Percentiles rank a stretch among this genome's conserved stretches.
These are phyloP conservation scores for Anniella stebbinsi DNA, from an alignment of 2,797 vertebrate species.

Conservation along the genomic window DNA sequence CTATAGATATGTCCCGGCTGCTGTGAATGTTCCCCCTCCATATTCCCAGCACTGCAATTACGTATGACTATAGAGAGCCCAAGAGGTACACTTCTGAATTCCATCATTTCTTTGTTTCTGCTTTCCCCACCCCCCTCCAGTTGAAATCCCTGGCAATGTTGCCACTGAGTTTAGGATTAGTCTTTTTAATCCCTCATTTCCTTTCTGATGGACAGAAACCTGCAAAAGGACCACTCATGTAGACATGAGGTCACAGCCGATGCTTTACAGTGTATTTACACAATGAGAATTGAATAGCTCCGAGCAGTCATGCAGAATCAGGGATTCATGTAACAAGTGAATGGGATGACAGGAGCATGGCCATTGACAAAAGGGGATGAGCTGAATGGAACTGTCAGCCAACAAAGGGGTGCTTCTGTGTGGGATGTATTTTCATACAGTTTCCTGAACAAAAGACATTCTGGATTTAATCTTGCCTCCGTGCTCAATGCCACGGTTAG, in stretches of 20 bases:
- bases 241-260: conserved; percentile 67
- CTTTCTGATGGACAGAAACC: conserved; percentile 65
- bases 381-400: conserved; percentile 12
- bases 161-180: conserved; percentile 59
- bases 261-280: conserved; percentile 49
- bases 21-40: too few species aligned
- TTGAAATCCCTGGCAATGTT: conserved; percentile 53
- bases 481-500: conserved; percentile 15
- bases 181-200: conserved; percentile 66
- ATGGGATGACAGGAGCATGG: conserved; percentile 35
- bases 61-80: neutral
- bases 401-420: conserved; percentile 20
- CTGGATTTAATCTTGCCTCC: conserved; percentile 22
- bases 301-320: conserved; percentile 67
- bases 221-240: conserved; percentile 61
- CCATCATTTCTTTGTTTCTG: neutral
- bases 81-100: neutral
- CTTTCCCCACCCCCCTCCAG: neutral
- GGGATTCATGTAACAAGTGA: conserved; percentile 53
- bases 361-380: conserved; percentile 44
- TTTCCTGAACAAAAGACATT: conserved; percentile 22
- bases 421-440: conserved; percentile 26
- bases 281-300: conserved; percentile 64
- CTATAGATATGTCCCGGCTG: neutral
- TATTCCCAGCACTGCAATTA: neutral